Base-by-base conservation (phyloP, 30 jellyfish, hydroid and myxozoan genomes). In the Pseudorhiza aurosa region DNA sequence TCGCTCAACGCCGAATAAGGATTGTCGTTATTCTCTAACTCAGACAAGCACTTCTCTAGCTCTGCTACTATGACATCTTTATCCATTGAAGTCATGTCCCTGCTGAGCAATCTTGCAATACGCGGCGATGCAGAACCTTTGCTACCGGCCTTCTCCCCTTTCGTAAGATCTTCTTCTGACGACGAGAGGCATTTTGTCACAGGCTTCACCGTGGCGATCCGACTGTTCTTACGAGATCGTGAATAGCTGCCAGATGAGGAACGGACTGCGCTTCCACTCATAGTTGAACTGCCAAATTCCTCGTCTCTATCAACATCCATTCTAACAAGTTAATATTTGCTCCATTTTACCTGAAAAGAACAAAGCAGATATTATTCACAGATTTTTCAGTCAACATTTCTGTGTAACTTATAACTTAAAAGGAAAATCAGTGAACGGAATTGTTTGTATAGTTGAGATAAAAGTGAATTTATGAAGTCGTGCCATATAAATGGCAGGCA, bases 161-260 rank as follows among this genome's bases (percentile, higher is more conserved):
- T 82, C 6, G 83, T 33, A 24, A 89, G 50, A 53, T 89, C 95
- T 29, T 82, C 95, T 49, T 89, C 97, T 27, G 97, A 89, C 17
- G 91, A 60, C 18, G 96, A 80, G 21, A 82, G 72, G 32, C 87
- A 82, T 57, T 92, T 92, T 5, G 98, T 56, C 21, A 92, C 96
- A 1, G 98, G 98, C 82, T 92, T 92, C 25, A 92, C 98, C 0
- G 98, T 92, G 47, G 98, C 98, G 27, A 92, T 82, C 40, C 87
- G 72, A 45, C 96, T 85, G 72, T 63, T 75, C 32, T 65, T 80
- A 17, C 91, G 91, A 1, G 84, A 80, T 33, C 82, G 57, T 9
- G 83, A 28, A 15, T 64, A 65, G 12, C 84, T 45, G 15, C 83
- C 80, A 6, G 91, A 80, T 30, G 58, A 80, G n/a, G 75, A 19